Evolutionary conservation across 2,797 vertebrate species (phyloP).

Genomic region (Numenius phaeopus): DNA sequence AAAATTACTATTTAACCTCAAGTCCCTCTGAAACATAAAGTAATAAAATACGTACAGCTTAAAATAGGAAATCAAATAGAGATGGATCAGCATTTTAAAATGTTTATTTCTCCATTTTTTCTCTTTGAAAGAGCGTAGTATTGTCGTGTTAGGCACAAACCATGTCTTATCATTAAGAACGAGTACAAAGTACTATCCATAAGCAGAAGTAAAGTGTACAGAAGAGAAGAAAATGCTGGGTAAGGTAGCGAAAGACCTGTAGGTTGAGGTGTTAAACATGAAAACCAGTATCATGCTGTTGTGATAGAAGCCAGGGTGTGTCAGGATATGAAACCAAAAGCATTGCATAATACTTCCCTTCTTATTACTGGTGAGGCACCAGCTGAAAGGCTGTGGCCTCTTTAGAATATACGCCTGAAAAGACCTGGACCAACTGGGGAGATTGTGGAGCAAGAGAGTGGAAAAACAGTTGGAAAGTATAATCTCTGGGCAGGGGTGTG

Average conservation of each 20-base stretch:
- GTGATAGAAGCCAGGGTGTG: neutral
- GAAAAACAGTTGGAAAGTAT: neutral
- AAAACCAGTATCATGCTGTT: neutral
- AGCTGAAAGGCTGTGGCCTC: neutral
- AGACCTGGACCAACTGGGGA: neutral
- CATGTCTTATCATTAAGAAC: neutral
- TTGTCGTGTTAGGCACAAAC: neutral
- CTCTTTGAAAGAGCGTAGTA: neutral
- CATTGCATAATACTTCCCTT: neutral
- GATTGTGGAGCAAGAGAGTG: neutral
- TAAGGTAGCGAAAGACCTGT: neutral
- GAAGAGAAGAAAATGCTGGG: neutral
- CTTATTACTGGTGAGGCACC: neutral
- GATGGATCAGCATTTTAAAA: neutral
- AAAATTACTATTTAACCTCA: constrained; percentile 26
- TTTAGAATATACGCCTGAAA: neutral
- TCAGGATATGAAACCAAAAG: neutral
- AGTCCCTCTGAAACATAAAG: neutral
- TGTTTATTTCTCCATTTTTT: neutral
- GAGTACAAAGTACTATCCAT: neutral
- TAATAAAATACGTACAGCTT: neutral
- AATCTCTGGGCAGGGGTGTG: neutral
- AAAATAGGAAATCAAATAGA: neutral
- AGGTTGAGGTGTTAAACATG: neutral
- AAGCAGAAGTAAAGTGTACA: neutral